Evolutionary conservation across 2,888 invertebrate species (phyloP).

Genomic region (Melanargia galathea): DNA sequence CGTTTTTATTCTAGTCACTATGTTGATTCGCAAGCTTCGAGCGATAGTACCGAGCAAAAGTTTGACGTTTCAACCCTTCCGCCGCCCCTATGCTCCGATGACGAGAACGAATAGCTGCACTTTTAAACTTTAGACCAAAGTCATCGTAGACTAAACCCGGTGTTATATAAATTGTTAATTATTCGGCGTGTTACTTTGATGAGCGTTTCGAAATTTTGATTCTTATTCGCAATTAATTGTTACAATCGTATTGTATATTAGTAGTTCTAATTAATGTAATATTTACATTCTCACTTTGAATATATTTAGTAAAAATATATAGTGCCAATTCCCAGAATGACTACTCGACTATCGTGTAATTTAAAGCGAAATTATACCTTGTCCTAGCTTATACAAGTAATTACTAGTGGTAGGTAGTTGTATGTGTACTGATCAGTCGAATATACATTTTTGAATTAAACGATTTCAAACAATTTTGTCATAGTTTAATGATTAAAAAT

Average conservation of each 20-base stretch:
- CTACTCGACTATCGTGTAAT: constrained; percentile 58
- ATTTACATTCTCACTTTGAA: constrained; percentile 56
- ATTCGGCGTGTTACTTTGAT: constrained; percentile 50
- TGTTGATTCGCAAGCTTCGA: constrained; percentile 84
- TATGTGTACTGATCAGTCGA: constrained; percentile 54
- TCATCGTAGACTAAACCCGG: constrained; percentile 48
- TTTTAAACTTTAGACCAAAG: constrained; percentile 37
- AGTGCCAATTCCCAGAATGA: constrained; percentile 69
- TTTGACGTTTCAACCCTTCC: constrained; percentile 89
- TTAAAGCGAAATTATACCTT: constrained; percentile 58
- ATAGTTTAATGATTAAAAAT: neutral
- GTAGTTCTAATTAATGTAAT: constrained; percentile 66
- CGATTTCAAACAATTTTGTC: neutral
- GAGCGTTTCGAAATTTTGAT: constrained; percentile 61
- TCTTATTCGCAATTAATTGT: constrained; percentile 68
- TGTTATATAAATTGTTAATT: constrained; percentile 52
- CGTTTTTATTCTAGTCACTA: constrained; percentile 78
- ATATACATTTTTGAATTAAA: constrained; percentile 26
- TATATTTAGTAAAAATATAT: constrained; percentile 59
- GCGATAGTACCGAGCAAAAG: constrained; percentile 86
- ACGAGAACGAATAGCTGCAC: constrained; percentile 82
- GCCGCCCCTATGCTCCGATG: constrained; percentile 89
- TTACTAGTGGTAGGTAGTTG: constrained; percentile 70
- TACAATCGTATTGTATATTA: constrained; percentile 61
- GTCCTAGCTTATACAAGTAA: constrained; percentile 64